Percentiles rank a stretch among this genome's conserved stretches.
These are phyloP conservation scores for Proterorhinus semilunaris DNA, from an alignment of 2,113 vertebrate species.

Conservation along the genomic window DNA sequence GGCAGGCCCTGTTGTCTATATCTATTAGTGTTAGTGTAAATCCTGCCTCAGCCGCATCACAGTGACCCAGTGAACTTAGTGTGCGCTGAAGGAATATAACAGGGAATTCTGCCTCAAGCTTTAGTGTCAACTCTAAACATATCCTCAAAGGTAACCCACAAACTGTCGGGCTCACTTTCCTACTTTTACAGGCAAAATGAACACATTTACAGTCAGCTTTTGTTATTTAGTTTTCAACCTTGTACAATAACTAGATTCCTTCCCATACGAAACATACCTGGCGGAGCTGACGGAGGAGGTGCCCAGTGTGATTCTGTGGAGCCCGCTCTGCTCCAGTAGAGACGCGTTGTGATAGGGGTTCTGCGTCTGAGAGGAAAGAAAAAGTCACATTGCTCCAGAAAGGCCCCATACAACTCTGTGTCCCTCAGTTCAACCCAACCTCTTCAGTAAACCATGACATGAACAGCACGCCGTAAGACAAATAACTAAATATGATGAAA, in stretches of 20 bases:
- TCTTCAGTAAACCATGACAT: neutral
- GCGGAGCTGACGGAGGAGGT: conserved; percentile 97
- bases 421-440: neutral
- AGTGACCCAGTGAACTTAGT: conserved; percentile 48
- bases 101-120: conserved; percentile 28
- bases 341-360: conserved; percentile 92
- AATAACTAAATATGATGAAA: neutral
- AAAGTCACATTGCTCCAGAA: neutral
- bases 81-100: conserved; percentile 2
- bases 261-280: conserved; percentile 69
- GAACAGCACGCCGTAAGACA: too few relatives aligned
- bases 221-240: too few relatives aligned
- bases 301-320: conserved; percentile 96
- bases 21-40: conserved; percentile 66
- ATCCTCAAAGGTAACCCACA: neutral
- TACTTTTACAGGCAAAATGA: too few relatives aligned
- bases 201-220: too few relatives aligned
- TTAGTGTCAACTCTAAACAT: neutral
- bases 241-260: too few relatives aligned
- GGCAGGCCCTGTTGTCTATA: conserved; percentile 10
- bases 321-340: conserved; percentile 93
- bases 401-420: neutral
- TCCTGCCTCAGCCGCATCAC: conserved; percentile 52
- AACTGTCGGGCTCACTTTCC: too few relatives aligned
- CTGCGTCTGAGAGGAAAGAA: conserved; percentile 76